These are phyloP conservation scores for Pachydiplax longipennis DNA, from an alignment of 2,888 invertebrate species.

Conservation along the genomic window DNA sequence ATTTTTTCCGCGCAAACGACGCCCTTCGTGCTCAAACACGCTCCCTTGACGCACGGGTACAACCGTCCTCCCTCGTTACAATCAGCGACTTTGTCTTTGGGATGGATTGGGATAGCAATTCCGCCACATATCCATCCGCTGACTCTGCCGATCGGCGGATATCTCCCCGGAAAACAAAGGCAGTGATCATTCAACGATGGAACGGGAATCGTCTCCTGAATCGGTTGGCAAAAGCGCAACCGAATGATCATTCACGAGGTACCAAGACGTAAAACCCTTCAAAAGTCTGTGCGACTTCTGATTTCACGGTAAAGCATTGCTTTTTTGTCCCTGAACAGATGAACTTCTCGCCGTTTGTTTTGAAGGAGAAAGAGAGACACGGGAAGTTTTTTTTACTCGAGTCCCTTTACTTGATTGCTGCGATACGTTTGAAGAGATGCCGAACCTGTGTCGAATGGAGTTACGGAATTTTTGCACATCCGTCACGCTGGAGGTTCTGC, in stretches of 20 bases:
- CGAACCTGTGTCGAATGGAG: too few species aligned
- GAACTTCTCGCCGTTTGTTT: not conserved
- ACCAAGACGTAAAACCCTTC: not conserved
- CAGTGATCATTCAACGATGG: not conserved
- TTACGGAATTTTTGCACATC: too few species aligned
- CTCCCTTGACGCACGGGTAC: too few species aligned
- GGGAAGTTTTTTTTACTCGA: too few species aligned
- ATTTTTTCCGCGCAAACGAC: too few species aligned
- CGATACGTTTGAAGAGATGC: too few species aligned
- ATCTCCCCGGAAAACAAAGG: not conserved
- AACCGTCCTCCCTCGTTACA: too few species aligned
- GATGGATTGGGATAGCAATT: not conserved
- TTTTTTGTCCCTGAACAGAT: not conserved
- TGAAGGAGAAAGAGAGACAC: not conserved
- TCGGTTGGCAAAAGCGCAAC: not conserved
- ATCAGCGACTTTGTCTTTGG: not conserved
- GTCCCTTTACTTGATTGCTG: too few species aligned
- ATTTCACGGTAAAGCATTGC: not conserved
- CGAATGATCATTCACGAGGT: not conserved
- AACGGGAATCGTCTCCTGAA: not conserved
- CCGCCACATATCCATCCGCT: not conserved
- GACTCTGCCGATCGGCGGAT: not conserved
- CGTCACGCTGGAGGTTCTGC: too few species aligned
- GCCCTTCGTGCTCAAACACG: too few species aligned
- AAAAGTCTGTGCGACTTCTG: not conserved